Evolutionary conservation across 35 echinoderm and acorn worm species (phyloP).

Genomic region (Ptychodera flava): DNA sequence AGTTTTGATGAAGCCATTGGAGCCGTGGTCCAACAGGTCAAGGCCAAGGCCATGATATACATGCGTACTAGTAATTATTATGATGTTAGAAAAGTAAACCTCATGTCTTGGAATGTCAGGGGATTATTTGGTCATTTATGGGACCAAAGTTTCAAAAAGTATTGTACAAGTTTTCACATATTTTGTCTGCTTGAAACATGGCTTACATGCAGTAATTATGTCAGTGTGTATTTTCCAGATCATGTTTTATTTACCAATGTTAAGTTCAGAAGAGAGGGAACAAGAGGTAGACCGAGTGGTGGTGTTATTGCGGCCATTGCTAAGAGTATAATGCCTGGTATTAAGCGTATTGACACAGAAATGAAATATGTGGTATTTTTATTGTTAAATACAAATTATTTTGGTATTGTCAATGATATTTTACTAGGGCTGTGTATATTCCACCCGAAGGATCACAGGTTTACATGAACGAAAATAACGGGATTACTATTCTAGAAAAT

Average conservation of each 20-base stretch:
- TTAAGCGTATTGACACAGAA: neutral
- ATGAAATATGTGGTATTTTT: neutral
- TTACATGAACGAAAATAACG: neutral
- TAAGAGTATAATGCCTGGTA: neutral
- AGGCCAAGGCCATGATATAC: neutral
- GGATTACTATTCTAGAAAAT: neutral
- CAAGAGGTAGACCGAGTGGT: neutral
- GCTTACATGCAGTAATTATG: neutral
- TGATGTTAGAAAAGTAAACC: neutral
- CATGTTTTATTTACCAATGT: neutral
- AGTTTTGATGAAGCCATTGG: neutral
- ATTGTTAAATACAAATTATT: neutral
- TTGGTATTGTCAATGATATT: neutral
- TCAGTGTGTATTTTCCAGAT: neutral
- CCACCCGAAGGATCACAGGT: neutral
- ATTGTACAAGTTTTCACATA: conserved; percentile 2
- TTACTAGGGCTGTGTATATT: neutral
- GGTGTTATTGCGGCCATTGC: neutral
- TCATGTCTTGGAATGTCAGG: neutral
- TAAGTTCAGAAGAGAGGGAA: neutral
- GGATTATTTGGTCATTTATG: neutral
- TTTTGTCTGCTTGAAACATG: neutral
- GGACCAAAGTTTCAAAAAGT: neutral
- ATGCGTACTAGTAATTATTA: neutral
- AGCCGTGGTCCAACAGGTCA: neutral